Percentiles rank a stretch among this genome's conserved stretches.
These are phyloP conservation scores for Bombus affinis DNA, from an alignment of 1,140 invertebrate species.

Conservation along the genomic window DNA sequence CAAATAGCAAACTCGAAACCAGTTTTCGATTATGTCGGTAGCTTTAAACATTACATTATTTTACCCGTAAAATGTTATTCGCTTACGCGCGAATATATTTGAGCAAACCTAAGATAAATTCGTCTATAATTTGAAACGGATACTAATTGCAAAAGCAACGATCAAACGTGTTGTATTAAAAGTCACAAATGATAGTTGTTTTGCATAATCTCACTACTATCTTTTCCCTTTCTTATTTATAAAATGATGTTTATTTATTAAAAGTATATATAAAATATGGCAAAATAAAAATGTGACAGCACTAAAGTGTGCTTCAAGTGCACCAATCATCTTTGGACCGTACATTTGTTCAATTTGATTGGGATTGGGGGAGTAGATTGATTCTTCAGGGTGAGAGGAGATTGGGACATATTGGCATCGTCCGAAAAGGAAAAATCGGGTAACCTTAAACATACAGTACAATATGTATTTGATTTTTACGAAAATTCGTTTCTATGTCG, in stretches of 20 bases:
- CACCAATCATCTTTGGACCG: constrained; percentile 9
- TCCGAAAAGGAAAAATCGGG: constrained; percentile 41
- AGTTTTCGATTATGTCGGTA: neutral
- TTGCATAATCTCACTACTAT: neutral
- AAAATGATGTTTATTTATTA: constrained; percentile 5
- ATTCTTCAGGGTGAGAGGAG: neutral
- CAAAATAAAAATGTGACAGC: constrained; percentile 3
- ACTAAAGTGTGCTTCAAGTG: neutral
- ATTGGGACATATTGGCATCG: neutral
- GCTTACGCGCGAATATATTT: neutral
- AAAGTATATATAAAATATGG: constrained; percentile 15
- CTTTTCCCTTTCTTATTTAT: neutral
- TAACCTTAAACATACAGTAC: constrained; percentile 42
- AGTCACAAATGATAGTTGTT: neutral
- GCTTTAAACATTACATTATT: neutral
- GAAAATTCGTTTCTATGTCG: neutral
- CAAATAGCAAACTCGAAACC: neutral
- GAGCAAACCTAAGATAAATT: neutral
- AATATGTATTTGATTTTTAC: neutral
- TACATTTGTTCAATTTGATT: neutral
- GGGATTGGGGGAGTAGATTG: neutral
- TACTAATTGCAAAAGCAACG: constrained; percentile 1
- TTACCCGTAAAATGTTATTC: constrained; percentile 16
- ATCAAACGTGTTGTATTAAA: neutral
- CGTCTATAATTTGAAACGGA: neutral